Conservation (phyloP, 2,113 vertebrate species). For the Ivindomyrus marchei region DNA sequence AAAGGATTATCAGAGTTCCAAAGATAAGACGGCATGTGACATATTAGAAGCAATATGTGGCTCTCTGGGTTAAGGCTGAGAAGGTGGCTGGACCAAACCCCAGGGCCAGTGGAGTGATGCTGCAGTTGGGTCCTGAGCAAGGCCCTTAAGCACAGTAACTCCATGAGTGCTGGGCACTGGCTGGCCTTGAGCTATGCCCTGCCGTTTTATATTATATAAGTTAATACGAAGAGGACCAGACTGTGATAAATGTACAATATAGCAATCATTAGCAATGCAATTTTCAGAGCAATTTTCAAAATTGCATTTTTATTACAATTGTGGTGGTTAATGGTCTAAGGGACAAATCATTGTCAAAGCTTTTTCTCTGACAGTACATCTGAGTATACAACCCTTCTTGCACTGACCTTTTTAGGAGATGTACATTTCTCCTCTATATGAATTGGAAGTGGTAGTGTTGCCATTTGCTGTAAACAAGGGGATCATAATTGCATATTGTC, state of each 20-base stretch:
- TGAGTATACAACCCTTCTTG: background rate
- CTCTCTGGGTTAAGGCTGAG: background rate
- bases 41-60: background rate
- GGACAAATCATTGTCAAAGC: background rate
- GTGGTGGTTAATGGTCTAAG: background rate
- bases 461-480: constrained; percentile 9
- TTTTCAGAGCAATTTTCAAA: background rate
- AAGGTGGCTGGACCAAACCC: background rate
- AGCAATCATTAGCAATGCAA: background rate
- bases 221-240: background rate
- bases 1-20: background rate
- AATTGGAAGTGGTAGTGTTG: background rate
- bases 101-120: background rate
- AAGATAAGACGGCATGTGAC: background rate
- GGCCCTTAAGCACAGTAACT: background rate
- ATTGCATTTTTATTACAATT: background rate
- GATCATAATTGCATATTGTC: background rate
- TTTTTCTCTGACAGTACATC: background rate
- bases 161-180: background rate
- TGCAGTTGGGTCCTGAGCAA: background rate
- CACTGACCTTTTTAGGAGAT: background rate
- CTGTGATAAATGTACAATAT: background rate
- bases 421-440: background rate
- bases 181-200: background rate
- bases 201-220: background rate